A percentile compares a stretch with the other conserved stretches of the same genome.
Conservation (phyloP, 2,888 invertebrate species). For the Xestoiulus laeticollis region DNA sequence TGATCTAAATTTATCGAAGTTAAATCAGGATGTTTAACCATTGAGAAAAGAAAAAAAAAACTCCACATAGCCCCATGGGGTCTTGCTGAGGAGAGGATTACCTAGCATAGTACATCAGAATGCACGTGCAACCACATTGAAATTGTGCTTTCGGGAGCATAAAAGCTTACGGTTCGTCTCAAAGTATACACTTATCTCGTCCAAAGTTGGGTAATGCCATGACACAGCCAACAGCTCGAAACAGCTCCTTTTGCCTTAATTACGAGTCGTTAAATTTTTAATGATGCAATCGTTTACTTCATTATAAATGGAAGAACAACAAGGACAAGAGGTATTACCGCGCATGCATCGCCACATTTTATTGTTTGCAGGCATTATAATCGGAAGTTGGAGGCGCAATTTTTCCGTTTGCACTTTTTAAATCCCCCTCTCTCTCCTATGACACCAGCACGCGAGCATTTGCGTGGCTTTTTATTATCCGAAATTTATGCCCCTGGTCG, state of each 20-base stretch:
- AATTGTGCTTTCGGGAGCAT: background rate
- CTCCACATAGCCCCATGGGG: background rate
- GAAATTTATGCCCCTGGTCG: constrained; percentile 18
- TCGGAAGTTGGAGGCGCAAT: constrained; percentile 28
- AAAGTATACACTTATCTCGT: background rate
- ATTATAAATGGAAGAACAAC: constrained; percentile 34
- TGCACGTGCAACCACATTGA: background rate
- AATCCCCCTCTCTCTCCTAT: background rate
- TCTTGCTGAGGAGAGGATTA: background rate
- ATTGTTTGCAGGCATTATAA: constrained; percentile 34
- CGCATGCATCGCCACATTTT: constrained; percentile 28
- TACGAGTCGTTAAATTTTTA: constrained; percentile 21
- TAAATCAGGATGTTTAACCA: background rate
- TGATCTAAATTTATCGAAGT: background rate
- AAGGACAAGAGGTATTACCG: constrained; percentile 33
- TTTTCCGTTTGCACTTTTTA: constrained; percentile 23
- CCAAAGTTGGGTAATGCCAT: background rate
- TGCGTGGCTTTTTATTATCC: constrained; percentile 34
- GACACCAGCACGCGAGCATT: background rate
- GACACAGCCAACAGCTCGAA: constrained; percentile 3
- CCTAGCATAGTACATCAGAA: background rate
- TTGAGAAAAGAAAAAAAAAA: background rate
- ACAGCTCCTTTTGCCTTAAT: constrained; percentile 20
- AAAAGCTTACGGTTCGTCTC: background rate
- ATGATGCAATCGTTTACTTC: constrained; percentile 34